A percentile compares a stretch with the other conserved stretches of the same genome.
phyloP scores from a whole-genome alignment of 2,888 invertebrate genomes.

The Choristoneura rosaceana region DNA sequence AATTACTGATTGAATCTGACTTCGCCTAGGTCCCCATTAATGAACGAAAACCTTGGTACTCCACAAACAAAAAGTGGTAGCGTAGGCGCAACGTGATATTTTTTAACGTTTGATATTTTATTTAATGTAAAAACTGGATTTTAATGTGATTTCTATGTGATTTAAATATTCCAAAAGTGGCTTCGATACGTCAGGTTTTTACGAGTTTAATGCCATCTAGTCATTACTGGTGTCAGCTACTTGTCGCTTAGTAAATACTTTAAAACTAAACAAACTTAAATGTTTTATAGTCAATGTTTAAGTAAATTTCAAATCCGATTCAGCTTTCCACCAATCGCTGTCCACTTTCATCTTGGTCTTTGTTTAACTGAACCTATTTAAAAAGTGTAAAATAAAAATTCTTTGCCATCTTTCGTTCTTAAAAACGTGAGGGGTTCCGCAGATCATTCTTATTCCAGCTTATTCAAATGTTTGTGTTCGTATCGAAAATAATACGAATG shows the following conservation, averaged over 20 bases:
- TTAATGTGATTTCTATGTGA: too few species aligned
- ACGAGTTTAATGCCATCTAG: not conserved
- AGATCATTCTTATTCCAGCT: not conserved
- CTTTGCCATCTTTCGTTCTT: conserved; percentile 17
- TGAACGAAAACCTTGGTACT: too few species aligned
- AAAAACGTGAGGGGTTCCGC: conserved; percentile 31
- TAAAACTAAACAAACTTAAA: not conserved
- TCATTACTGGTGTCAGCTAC: too few species aligned
- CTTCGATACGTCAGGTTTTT: not conserved
- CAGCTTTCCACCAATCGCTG: conserved; percentile 41
- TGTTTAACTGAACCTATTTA: conserved; percentile 43
- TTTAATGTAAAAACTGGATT: too few species aligned
- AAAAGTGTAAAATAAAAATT: conserved; percentile 42
- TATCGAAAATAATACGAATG: not conserved
- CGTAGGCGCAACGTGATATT: too few species aligned
- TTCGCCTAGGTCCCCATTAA: too few species aligned
- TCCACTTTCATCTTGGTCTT: conserved; percentile 48
- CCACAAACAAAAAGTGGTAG: too few species aligned
- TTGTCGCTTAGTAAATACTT: not conserved
- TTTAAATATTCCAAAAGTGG: not conserved
- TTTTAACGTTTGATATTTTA: too few species aligned
- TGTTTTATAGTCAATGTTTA: conserved; percentile 10
- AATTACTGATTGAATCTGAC: too few species aligned
- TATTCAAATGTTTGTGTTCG: not conserved
- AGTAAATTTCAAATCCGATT: conserved; percentile 13